A percentile compares a stretch with the other conserved stretches of the same genome.
Conservation (phyloP, 2,888 invertebrate genomes). For the Phasia obesa region DNA sequence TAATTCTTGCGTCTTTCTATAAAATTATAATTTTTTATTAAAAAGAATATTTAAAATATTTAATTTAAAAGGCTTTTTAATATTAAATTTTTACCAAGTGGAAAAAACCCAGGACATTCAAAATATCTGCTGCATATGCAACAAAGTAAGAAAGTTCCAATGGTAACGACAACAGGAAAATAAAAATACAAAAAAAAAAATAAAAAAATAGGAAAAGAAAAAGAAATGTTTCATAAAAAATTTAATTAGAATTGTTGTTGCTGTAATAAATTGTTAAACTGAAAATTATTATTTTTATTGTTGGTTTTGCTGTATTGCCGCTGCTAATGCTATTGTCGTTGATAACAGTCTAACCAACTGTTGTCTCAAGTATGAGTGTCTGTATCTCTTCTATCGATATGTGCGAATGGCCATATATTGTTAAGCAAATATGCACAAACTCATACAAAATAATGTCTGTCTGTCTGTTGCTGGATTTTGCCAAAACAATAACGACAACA, state of each 20-base stretch:
- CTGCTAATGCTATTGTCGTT: conserved; percentile 24
- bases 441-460: conserved; percentile 32
- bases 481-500: conserved; percentile 39
- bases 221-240: conserved; percentile 30
- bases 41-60: too few species aligned
- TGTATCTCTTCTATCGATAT: conserved; percentile 16
- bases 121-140: too few species aligned
- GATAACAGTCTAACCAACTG: conserved; percentile 34
- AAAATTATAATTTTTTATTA: too few species aligned
- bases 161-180: neutral
- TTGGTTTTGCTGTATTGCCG: conserved; percentile 3
- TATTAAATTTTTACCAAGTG: too few species aligned
- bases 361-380: conserved; percentile 20
- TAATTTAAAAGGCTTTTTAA: too few species aligned
- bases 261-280: conserved; percentile 53
- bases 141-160: too few species aligned
- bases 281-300: conserved; percentile 52
- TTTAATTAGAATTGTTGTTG: conserved; percentile 65
- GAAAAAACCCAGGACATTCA: too few species aligned
- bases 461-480: conserved; percentile 32
- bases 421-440: conserved; percentile 39
- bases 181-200: neutral
- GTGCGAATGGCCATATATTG: conserved; percentile 26
- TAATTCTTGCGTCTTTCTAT: too few species aligned
- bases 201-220: neutral